phyloP scores from a whole-genome alignment of 92 coral and sea anemone genomes.

The Epizoanthus ramosus region DNA sequence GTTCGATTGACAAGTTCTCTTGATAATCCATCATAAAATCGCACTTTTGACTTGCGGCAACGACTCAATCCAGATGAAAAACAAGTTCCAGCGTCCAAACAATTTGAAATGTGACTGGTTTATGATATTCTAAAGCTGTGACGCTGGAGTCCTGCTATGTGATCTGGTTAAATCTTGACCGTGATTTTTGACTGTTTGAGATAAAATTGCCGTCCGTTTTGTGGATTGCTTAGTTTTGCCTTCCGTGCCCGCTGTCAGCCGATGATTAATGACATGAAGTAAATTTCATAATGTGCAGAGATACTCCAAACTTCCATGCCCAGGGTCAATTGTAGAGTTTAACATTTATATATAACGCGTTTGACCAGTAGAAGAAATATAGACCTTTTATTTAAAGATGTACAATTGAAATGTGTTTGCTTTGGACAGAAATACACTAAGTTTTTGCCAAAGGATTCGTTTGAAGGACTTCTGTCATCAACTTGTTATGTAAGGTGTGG shows the following conservation, averaged over 20 bases:
- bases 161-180: slow-evolving; percentile 14
- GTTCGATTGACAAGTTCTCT: slow-evolving; percentile 27
- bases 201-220: slow-evolving; percentile 9
- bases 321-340: background rate
- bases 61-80: too few species aligned
- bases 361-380: background rate
- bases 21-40: slow-evolving; percentile 32
- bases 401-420: background rate
- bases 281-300: slow-evolving; percentile 9
- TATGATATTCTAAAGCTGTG: slow-evolving; percentile 3
- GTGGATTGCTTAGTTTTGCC: background rate
- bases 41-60: slow-evolving; percentile 3
- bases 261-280: slow-evolving; percentile 26
- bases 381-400: background rate
- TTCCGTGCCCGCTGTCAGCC: slow-evolving; percentile 3
- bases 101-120: background rate
- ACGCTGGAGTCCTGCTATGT: background rate
- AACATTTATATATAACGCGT: background rate
- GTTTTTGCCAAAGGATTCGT: slow-evolving; percentile 21
- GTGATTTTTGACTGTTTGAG: slow-evolving; percentile 23
- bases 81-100: slow-evolving; percentile 33
- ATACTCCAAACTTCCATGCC: slow-evolving; percentile 3
- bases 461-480: slow-evolving; percentile 39
- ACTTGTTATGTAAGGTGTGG: slow-evolving; percentile 40
- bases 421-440: slow-evolving; percentile 19